Evolutionary conservation across 1,140 invertebrate species (phyloP), one percentile per base, ranked within the genome.

Genomic region (Dreissena rostriformis): DNA sequence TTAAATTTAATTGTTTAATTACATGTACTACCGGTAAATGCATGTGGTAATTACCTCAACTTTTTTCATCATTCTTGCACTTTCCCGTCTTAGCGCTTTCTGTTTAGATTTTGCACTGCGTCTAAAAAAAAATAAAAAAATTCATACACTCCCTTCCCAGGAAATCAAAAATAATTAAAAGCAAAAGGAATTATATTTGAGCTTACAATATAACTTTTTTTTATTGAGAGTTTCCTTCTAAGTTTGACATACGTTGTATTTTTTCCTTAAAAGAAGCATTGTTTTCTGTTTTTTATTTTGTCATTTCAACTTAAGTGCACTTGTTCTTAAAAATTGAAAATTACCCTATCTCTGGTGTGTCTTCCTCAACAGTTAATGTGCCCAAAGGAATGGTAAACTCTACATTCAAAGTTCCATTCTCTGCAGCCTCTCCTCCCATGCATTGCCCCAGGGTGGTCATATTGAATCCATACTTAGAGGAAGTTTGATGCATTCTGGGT

Each of bases 401-500:
- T n/a, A 19, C 70, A 39, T 39, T 39, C 39, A 39, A 39, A 63
- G 2, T 75, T 12, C 24, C 82, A 29, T 4, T 52, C 5, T 51
- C 11, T 52, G 14, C 24, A 65, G 49, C 15, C 39, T 49, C 55
- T 28, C 26, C 63, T 55, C 24, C 22, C 11, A 75, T 22, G 68
- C 68, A 73, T 22, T 52, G 12, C 26, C 7, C 26, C 29, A 82
- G 51, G 71, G 29, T 63, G 57, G 24, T 78, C 57, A 90, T 71
- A 28, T 87, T 74, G 66, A 85, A 90, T 29, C 88, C 88, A 86
- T 85, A 89, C 12, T 67, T 26, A 0, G 66, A 19, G 65, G 89
- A 67, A 22, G 88, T 82, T 29, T 74, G 61, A 28, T 87, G 76
- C 17, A 92, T 86, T 51, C 86, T 85, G 17, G 89, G 85, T 63